Evolutionary conservation across 2,797 vertebrate genomes (phyloP).

Genomic region (Microtus californicus): DNA sequence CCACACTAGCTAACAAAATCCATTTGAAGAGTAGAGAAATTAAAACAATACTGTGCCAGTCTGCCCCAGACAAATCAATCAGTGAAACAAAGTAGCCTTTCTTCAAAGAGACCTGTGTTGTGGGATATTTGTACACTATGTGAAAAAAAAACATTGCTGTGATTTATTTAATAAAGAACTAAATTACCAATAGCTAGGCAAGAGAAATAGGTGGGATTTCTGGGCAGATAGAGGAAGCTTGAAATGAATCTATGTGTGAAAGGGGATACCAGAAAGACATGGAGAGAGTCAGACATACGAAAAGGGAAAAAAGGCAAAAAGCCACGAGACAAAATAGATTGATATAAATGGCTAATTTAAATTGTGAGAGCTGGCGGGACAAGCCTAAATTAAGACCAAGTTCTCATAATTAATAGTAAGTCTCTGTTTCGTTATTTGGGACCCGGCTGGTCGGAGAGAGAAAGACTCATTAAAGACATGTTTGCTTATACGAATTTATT

Average conservation of each 20-base stretch:
- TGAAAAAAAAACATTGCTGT: neutral
- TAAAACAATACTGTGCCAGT: neutral
- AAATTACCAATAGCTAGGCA: neutral
- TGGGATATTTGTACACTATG: neutral
- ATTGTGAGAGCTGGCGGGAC: neutral
- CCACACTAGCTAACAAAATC: constrained; percentile 50
- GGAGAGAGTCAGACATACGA: neutral
- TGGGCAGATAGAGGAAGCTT: neutral
- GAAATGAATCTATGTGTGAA: neutral
- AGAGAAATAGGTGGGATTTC: neutral
- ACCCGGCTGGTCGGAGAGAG: neutral
- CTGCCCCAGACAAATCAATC: constrained; percentile 45
- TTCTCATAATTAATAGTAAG: neutral
- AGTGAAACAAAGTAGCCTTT: constrained; percentile 12
- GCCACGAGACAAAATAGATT: neutral
- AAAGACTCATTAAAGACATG: neutral
- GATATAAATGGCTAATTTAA: neutral
- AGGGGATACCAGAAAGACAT: neutral
- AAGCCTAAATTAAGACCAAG: neutral
- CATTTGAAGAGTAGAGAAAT: neutral
- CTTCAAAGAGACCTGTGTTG: neutral
- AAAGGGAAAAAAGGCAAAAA: neutral
- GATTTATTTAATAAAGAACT: neutral
- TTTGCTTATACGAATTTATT: constrained; percentile 65
- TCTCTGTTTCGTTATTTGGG: neutral